These are phyloP conservation scores for Brachionus rubens DNA, from an alignment of 1,140 invertebrate genomes.

Conservation along the genomic window DNA sequence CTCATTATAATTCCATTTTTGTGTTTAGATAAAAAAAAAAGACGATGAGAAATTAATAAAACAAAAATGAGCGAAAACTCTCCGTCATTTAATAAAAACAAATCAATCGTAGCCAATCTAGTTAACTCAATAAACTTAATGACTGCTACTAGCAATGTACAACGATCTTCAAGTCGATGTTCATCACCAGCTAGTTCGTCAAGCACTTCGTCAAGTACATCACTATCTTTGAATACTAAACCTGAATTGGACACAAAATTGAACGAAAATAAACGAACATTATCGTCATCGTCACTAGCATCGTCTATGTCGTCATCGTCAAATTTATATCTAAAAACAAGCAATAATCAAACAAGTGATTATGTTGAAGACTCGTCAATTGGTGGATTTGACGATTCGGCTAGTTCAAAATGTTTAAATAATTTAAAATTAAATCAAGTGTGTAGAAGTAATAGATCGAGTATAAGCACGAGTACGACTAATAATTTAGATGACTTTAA, in stretches of 20 bases:
- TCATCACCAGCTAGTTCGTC: neutral
- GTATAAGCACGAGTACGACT: neutral
- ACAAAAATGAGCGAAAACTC: too few species aligned
- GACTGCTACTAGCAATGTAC: neutral
- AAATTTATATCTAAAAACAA: neutral
- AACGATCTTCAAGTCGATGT: neutral
- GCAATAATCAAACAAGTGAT: slow-evolving; percentile 1
- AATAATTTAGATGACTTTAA: slow-evolving; percentile 22
- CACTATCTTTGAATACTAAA: neutral
- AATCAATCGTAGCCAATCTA: neutral
- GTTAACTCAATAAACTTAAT: neutral
- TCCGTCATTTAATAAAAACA: neutral
- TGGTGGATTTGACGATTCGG: neutral
- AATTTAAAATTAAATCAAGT: neutral
- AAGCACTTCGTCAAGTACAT: neutral
- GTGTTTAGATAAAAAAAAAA: too few species aligned
- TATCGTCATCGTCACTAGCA: slow-evolving; percentile 5
- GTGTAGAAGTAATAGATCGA: neutral
- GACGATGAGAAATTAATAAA: too few species aligned
- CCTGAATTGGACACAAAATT: neutral
- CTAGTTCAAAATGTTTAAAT: neutral
- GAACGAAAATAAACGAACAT: slow-evolving; percentile 10
- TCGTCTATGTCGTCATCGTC: neutral
- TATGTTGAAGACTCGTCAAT: slow-evolving; percentile 12
- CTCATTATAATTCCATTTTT: too few species aligned